Percentiles rank a stretch among this genome's conserved stretches.
Evolutionary conservation across 2,113 vertebrate genomes (phyloP).

Genomic region (Etheostoma cragini): DNA sequence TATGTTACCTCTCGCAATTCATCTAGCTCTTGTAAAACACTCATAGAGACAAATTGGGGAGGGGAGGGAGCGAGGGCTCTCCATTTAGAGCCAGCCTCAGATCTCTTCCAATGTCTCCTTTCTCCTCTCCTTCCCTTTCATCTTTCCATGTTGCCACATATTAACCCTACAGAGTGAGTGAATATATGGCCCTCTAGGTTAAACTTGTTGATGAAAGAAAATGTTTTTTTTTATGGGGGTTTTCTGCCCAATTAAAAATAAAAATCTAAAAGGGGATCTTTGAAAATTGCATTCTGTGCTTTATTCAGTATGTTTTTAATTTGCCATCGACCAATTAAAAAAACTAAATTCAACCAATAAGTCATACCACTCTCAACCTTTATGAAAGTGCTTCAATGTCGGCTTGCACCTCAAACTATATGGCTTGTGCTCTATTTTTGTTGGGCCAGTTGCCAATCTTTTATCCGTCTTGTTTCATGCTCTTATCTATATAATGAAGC

Average conservation of each 20-base stretch:
- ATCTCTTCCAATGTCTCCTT: constrained; percentile 25
- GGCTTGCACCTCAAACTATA: neutral
- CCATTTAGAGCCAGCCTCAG: constrained; percentile 6
- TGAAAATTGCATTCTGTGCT: neutral
- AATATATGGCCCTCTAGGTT: neutral
- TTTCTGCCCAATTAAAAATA: neutral
- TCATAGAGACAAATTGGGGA: constrained; percentile 59
- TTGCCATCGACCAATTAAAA: neutral
- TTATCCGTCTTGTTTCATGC: neutral
- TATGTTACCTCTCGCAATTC: constrained; percentile 51
- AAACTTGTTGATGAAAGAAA: neutral
- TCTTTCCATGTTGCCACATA: neutral
- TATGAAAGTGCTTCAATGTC: neutral
- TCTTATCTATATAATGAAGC: neutral
- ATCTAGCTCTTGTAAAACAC: constrained; percentile 61
- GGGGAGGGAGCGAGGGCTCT: neutral
- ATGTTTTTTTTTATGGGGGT: neutral
- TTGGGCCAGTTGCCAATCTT: too few species aligned
- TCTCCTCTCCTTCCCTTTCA: constrained; percentile 2
- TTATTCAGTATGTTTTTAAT: neutral
- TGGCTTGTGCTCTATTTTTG: neutral
- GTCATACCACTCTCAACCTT: neutral
- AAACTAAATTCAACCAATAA: neutral
- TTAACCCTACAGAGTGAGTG: neutral
- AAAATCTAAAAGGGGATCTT: neutral